Percentiles rank a stretch among this genome's conserved stretches.
Conservation (phyloP, 2,888 invertebrate genomes). For the Zaprionus obscuricornis region DNA sequence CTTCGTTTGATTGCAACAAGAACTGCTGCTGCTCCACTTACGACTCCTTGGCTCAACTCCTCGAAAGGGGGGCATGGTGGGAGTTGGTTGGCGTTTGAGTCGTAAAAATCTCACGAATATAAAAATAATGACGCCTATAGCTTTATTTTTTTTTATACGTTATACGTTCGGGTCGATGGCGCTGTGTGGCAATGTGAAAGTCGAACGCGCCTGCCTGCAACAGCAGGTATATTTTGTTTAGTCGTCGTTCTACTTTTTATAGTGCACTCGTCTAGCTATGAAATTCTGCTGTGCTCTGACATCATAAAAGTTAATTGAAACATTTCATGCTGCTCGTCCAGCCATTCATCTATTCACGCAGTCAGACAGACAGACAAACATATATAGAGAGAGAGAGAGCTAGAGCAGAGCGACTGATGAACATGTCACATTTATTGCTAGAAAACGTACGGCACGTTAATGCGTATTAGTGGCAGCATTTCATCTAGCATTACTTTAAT, state of each 20-base stretch:
- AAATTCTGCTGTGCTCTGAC: conserved; percentile 28
- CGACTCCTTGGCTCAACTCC: conserved; percentile 1
- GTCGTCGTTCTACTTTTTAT: no score
- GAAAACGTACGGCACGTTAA: conserved; percentile 50
- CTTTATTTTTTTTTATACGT: conserved; percentile 23
- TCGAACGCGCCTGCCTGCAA: no score
- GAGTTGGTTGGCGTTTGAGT: no score
- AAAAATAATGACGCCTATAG: conserved; percentile 67
- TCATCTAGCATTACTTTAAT: conserved; percentile 37
- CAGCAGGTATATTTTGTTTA: no score
- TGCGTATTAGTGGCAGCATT: conserved; percentile 52
- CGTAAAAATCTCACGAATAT: conserved; percentile 55
- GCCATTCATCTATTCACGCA: no score
- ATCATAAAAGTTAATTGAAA: conserved; percentile 70
- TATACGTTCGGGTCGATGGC: neutral
- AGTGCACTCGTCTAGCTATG: no score
- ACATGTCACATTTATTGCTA: conserved; percentile 39
- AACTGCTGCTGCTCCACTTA: no score
- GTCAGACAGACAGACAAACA: no score
- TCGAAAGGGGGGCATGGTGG: conserved; percentile 17
- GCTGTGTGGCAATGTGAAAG: no score
- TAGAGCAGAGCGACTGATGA: no score
- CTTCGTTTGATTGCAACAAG: no score
- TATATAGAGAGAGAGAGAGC: no score
- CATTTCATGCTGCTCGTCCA: conserved; percentile 50